phyloP scores from a whole-genome alignment of 1,140 invertebrate species.

The Drosophila kikkawai region DNA sequence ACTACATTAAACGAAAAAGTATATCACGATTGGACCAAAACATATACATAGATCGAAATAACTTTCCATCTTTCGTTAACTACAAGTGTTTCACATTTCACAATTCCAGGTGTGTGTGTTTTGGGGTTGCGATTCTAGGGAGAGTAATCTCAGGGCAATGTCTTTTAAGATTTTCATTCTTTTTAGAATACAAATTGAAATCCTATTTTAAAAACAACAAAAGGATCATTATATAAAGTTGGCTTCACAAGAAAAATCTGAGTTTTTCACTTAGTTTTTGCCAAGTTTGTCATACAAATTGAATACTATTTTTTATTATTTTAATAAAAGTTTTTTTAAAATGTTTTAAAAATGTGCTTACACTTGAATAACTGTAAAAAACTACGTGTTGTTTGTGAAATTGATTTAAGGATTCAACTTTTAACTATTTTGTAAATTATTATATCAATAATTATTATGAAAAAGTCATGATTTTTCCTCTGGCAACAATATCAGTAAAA shows the following conservation, averaged over 20 bases:
- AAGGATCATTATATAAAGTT: not conserved
- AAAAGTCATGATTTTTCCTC: slow-evolving; percentile 9
- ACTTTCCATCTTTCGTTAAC: slow-evolving; percentile 62
- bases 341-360: not conserved
- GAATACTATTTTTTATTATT: not conserved
- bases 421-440: not conserved
- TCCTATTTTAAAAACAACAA: no score
- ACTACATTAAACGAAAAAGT: slow-evolving; percentile 64
- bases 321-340: not conserved
- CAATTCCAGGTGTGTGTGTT: slow-evolving; percentile 42
- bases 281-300: not conserved
- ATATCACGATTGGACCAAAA: slow-evolving; percentile 78
- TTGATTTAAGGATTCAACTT: not conserved
- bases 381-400: not conserved
- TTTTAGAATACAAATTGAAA: not conserved
- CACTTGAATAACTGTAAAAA: not conserved
- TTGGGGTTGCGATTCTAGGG: slow-evolving; percentile 11
- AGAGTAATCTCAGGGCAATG: slow-evolving; percentile 4
- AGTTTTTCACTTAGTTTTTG: not conserved
- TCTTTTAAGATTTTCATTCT: not conserved
- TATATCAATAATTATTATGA: not conserved
- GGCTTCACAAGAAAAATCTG: slow-evolving; percentile 8
- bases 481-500: not conserved
- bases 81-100: slow-evolving; percentile 63
- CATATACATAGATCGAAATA: slow-evolving; percentile 70